These are phyloP conservation scores for Heliconius cydno DNA, from an alignment of 2,888 invertebrate species.

Conservation along the genomic window DNA sequence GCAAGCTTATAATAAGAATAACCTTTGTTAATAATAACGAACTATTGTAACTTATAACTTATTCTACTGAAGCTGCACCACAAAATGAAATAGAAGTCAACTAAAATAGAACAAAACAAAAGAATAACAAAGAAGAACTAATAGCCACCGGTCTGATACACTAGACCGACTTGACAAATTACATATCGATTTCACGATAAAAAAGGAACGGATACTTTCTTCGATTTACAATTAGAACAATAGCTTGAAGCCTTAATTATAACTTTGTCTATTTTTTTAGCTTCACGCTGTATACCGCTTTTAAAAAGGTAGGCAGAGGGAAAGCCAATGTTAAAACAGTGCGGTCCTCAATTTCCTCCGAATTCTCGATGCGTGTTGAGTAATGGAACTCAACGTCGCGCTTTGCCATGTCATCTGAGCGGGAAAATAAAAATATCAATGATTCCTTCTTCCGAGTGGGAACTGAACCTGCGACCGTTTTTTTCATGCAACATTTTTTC, in stretches of 20 bases:
- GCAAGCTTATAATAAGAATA: too few relatives aligned
- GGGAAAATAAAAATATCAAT: neutral
- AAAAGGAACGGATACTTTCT: neutral
- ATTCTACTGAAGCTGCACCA: neutral
- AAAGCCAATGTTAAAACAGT: neutral
- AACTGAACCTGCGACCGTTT: neutral
- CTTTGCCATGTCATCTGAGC: neutral
- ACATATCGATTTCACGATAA: slow-evolving; percentile 6
- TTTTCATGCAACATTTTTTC: neutral
- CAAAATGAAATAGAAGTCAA: neutral
- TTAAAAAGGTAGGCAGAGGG: neutral
- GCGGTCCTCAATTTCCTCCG: neutral
- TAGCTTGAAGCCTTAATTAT: neutral
- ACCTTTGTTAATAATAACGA: too few relatives aligned
- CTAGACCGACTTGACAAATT: slow-evolving; percentile 13
- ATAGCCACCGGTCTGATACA: slow-evolving; percentile 14
- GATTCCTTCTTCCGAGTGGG: neutral
- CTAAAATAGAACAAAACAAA: neutral
- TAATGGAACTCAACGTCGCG: too few relatives aligned
- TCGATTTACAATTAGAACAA: neutral
- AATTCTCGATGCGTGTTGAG: neutral
- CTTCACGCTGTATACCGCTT: neutral
- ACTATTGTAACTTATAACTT: too few relatives aligned
- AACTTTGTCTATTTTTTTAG: too few relatives aligned
- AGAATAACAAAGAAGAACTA: slow-evolving; percentile 12